phyloP scores from a whole-genome alignment of 2,888 invertebrate genomes.

The Drosophila rubida region DNA sequence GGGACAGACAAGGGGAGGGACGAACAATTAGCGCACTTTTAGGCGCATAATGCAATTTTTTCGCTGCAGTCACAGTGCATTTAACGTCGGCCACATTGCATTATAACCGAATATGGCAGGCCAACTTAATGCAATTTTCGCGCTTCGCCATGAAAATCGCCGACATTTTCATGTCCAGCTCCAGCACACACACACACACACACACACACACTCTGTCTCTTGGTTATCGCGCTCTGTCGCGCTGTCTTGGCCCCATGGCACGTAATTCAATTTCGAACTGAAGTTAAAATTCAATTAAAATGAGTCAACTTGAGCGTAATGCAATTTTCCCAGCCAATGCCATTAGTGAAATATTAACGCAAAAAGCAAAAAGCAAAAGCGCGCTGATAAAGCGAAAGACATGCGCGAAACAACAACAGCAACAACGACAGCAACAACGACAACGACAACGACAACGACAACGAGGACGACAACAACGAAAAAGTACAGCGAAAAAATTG shows the following conservation, averaged over 20 bases:
- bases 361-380: slow-evolving; percentile 43
- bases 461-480: slow-evolving; percentile 2
- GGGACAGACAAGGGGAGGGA: neutral
- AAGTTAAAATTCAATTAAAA: slow-evolving; percentile 81
- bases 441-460: slow-evolving; percentile 14
- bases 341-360: slow-evolving; percentile 81
- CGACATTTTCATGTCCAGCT: slow-evolving; percentile 53
- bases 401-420: slow-evolving; percentile 23
- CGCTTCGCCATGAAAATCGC: slow-evolving; percentile 49
- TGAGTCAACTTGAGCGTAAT: slow-evolving; percentile 82
- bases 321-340: slow-evolving; percentile 79
- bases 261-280: slow-evolving; percentile 81
- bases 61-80: slow-evolving; percentile 30
- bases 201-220: slow-evolving; percentile 1
- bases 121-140: slow-evolving; percentile 75
- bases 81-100: slow-evolving; percentile 56
- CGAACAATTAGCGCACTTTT: slow-evolving; percentile 51
- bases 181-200: slow-evolving; percentile 25
- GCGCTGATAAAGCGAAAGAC: slow-evolving; percentile 42
- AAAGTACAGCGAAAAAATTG: slow-evolving; percentile 20
- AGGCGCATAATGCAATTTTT: slow-evolving; percentile 48
- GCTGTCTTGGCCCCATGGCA: slow-evolving; percentile 63
- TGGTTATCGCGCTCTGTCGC: slow-evolving; percentile 7
- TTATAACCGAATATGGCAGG: slow-evolving; percentile 60
- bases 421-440: neutral